Evolutionary conservation across 2,113 vertebrate species (phyloP).

Genomic region (Cyanocitta stelleri): DNA sequence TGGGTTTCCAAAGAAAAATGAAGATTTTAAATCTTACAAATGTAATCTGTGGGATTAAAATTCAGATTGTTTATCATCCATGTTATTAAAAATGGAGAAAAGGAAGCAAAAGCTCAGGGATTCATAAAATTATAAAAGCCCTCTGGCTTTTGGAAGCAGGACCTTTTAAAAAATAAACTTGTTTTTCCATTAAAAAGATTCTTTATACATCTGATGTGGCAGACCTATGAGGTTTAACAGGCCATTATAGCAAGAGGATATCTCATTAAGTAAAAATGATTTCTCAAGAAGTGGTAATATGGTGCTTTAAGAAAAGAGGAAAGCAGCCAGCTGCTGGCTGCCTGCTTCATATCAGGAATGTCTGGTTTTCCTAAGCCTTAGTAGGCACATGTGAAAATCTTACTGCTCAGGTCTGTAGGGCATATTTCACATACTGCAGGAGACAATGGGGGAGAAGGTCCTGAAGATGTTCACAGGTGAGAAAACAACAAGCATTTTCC

Average conservation of each 20-base stretch:
- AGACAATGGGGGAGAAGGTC: not conserved
- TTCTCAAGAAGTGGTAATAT: not conserved
- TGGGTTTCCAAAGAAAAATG: not conserved
- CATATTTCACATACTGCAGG: accelerated
- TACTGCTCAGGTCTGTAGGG: not conserved
- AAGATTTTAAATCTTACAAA: not conserved
- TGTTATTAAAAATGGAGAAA: not conserved
- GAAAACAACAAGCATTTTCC: not conserved
- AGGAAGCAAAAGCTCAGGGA: not conserved
- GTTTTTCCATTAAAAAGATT: not conserved
- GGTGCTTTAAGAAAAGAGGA: not conserved
- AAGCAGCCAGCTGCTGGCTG: not conserved
- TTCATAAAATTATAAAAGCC: not conserved
- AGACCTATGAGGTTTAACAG: not conserved
- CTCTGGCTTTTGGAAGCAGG: not conserved
- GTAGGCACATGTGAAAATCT: not conserved
- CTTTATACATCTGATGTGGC: not conserved
- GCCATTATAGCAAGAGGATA: not conserved
- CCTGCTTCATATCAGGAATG: not conserved
- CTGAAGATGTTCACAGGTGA: not conserved
- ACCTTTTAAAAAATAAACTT: not conserved
- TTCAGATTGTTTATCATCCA: not conserved
- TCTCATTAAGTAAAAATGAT: not conserved
- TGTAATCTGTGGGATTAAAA: not conserved
- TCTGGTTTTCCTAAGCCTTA: not conserved